Evolutionary conservation across 2,113 vertebrate species (phyloP), one percentile per base, ranked within the genome.

Genomic region (Laterallus jamaicensis): DNA sequence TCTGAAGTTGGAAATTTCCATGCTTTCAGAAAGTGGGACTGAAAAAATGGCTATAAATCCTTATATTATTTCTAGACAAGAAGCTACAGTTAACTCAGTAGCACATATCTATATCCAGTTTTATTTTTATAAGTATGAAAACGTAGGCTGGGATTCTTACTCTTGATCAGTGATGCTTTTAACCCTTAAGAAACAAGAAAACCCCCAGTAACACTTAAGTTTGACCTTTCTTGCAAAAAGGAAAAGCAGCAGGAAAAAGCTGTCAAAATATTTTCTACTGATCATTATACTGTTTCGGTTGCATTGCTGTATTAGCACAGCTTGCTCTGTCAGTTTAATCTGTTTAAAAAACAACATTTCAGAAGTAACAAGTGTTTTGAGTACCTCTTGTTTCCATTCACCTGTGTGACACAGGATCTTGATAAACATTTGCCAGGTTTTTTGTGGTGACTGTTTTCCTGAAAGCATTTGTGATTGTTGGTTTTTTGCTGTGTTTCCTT

Each of bases 141-240:
- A 59, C 29, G 58, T 5, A 14, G 5, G 4, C 19, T 74, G 50
- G 4, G 12, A 39, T 58, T 80, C 50, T 69, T 83, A 68, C 47
- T 88, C 12, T 66, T 4, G 3, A 11, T 94, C n/a, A 50, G 19
- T 2, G 3, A 58, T 39, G n/a, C 60, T 70, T 81, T 91, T 74
- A 42, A 31, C 25, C 22, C 4, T 3, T 58, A 58, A 64, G 12
- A 92, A 68, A n/a, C 11, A 67, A 47, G 21, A 81, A 73, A 62
- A 85, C 19, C 7, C 0, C 0, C 9, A 2, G 4, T 68, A 42
- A 1, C 19, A 11, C 9, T 40, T 19, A 47, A 39, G 9, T 25
- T 35, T 88, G 82, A 42, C 42, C 8, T 64, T 78, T 55, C 31
- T 84, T 11, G 47, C 42, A 71, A 25, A 68, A 82, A 75, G 20